Evolutionary conservation across 2,113 vertebrate genomes (phyloP).

Genomic region (Pseudonaja textilis): DNA sequence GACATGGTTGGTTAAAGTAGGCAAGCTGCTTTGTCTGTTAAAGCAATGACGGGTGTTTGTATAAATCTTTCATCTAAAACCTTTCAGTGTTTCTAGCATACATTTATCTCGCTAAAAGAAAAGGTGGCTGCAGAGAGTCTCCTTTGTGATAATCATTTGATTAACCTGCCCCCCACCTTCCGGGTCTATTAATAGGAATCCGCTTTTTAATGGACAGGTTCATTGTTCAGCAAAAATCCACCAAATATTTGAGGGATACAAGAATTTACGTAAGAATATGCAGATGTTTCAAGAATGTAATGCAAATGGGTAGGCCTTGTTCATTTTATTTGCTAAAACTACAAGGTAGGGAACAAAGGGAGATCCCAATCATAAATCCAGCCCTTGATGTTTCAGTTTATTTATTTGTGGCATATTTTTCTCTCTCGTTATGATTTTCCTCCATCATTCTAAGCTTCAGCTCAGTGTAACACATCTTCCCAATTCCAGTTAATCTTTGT

Average conservation of each 20-base stretch:
- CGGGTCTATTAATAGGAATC: not conserved
- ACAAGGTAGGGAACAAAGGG: not conserved
- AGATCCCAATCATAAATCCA: not conserved
- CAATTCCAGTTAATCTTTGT: not conserved
- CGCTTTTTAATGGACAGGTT: not conserved
- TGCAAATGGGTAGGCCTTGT: not conserved
- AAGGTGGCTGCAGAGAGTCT: not conserved
- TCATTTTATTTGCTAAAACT: not conserved
- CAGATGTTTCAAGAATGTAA: not conserved
- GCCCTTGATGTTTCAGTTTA: not conserved
- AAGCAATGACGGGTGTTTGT: constrained; percentile 16
- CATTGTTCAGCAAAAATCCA: not conserved
- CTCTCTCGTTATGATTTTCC: not conserved
- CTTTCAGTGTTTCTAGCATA: not conserved
- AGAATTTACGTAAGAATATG: not conserved
- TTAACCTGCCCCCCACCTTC: not conserved
- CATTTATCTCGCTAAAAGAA: constrained; percentile 2
- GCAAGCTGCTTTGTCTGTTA: not conserved
- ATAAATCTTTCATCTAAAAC: constrained; percentile 9
- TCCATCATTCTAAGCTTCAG: not conserved
- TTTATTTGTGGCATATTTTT: not conserved
- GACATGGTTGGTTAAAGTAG: not conserved
- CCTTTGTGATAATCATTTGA: not conserved
- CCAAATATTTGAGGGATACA: not conserved
- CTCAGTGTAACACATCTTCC: not conserved